Base-by-base conservation (phyloP, 2,113 vertebrate genomes). In the Ammodytes marinus region DNA sequence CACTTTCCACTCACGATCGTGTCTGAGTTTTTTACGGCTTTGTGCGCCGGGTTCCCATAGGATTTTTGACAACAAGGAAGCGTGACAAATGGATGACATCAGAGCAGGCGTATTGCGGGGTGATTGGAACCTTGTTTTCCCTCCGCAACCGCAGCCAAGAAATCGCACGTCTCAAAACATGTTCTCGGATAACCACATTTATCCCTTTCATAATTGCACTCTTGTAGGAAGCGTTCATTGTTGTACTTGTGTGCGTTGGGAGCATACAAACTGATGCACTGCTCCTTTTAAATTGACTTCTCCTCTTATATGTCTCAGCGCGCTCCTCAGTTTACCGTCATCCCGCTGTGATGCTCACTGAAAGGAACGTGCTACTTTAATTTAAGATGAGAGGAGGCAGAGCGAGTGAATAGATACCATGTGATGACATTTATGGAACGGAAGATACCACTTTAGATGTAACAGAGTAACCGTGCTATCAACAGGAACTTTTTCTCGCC, bases 81-180 rank as follows among this genome's bases (percentile, higher is more conserved):
- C 74, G 58, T 89, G 88, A 89, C 88, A 88, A 89, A 93, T 84
- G 77, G 72, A 91, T 91, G 87, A 89, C 87, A 89, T 91, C 86
- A 90, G 78, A 80, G 68, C 80, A 82, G 40, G 55, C 77, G 19
- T 71, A 67, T 65, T 17, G 82, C 42, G 14, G 79, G 71, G 86
- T 88, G 87, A 89, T 89, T 89, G 82, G 73, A 88, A 68, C 80
- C 53, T 80, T 4, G 13, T 90, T 85, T 27, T 86, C 52, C 42
- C 73, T 54, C 79, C 79, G 39, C 52, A 37, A 7, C 46, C 57
- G 59, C 8, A 27, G 86, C 86, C 84, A 86, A 78, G 84, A 85
- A 75, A 76, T 78, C 80, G 81, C 79, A 39, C 13, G 69, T 89
- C 84, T 83, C 60, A 58, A 81, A 90, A 89, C 83, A 86, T 81